These are phyloP conservation scores for Drosophila parabipectinata DNA, from an alignment of 1,140 invertebrate species.

Conservation along the genomic window DNA sequence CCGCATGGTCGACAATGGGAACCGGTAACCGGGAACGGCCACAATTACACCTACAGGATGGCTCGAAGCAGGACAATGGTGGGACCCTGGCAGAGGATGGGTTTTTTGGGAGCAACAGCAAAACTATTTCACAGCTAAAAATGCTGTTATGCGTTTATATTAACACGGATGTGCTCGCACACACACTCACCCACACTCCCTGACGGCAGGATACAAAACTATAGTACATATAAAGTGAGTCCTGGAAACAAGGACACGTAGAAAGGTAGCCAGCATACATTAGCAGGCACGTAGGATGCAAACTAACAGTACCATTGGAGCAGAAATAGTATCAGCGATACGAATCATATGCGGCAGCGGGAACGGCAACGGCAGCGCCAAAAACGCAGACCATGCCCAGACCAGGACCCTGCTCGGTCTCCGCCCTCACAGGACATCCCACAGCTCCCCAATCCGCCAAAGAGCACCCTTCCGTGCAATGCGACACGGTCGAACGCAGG, in stretches of 20 bases:
- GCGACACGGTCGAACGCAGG: constrained; percentile 21
- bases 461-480: constrained; percentile 13
- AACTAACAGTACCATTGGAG: constrained; percentile 75
- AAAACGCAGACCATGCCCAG: constrained; percentile 47
- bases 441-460: constrained; percentile 10
- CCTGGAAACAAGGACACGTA: constrained; percentile 30
- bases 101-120: constrained; percentile 48
- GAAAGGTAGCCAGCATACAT: constrained; percentile 55
- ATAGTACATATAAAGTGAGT: constrained; percentile 11
- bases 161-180: constrained; percentile 62
- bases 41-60: constrained; percentile 56
- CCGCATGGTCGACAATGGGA: constrained; percentile 51
- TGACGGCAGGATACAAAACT: constrained; percentile 4
- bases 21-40: constrained; percentile 58
- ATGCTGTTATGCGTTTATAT: constrained; percentile 79
- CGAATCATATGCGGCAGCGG: constrained; percentile 75
- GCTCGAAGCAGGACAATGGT: constrained; percentile 18
- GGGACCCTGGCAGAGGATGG: constrained; percentile 2
- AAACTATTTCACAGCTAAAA: constrained; percentile 79
- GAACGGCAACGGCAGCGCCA: constrained; percentile 61
- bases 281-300: constrained; percentile 78
- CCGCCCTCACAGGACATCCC: constrained; percentile 1
- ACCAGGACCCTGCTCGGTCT: neutral
- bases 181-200: constrained; percentile 7
- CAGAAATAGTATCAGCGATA: constrained; percentile 75